These are phyloP conservation scores for Flexamia atlantica DNA, from an alignment of 2,888 invertebrate genomes.

Conservation along the genomic window DNA sequence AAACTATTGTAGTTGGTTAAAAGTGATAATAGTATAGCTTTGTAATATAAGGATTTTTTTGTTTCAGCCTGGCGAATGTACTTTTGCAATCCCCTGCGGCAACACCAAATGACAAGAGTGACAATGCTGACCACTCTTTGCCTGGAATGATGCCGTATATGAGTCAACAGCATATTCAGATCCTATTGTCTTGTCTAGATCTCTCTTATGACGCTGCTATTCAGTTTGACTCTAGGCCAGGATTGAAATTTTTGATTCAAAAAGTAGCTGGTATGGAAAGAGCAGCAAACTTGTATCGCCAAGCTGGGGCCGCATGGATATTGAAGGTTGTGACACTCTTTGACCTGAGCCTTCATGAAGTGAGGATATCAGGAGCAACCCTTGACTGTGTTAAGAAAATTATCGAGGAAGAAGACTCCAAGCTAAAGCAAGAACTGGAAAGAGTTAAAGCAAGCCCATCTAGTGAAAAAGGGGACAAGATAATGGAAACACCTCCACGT, in stretches of 20 bases:
- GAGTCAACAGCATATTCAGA: conserved; percentile 81
- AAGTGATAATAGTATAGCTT: no score
- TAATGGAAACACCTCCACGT: conserved; percentile 57
- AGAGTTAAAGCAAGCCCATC: conserved; percentile 23
- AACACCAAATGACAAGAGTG: conserved; percentile 66
- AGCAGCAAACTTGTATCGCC: conserved; percentile 94
- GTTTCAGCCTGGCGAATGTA: conserved; percentile 74
- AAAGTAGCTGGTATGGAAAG: conserved; percentile 92
- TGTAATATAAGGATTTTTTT: no score
- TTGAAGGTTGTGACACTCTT: conserved; percentile 92
- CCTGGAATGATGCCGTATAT: conserved; percentile 74
- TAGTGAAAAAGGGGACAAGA: conserved; percentile 51
- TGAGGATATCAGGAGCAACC: conserved; percentile 73
- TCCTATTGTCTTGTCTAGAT: conserved; percentile 87
- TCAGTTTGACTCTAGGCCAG: conserved; percentile 94
- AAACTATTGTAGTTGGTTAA: no score
- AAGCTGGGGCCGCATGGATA: conserved; percentile 95
- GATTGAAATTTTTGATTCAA: conserved; percentile 95
- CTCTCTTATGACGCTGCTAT: conserved; percentile 89
- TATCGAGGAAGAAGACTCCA: conserved; percentile 67
- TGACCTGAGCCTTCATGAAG: conserved; percentile 88
- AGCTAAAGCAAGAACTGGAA: conserved; percentile 48
- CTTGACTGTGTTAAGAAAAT: conserved; percentile 71
- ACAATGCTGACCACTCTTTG: conserved; percentile 69
- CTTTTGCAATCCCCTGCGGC: conserved; percentile 73